Conservation (phyloP, 2,797 vertebrate species). For the Distichodus sexfasciatus region DNA sequence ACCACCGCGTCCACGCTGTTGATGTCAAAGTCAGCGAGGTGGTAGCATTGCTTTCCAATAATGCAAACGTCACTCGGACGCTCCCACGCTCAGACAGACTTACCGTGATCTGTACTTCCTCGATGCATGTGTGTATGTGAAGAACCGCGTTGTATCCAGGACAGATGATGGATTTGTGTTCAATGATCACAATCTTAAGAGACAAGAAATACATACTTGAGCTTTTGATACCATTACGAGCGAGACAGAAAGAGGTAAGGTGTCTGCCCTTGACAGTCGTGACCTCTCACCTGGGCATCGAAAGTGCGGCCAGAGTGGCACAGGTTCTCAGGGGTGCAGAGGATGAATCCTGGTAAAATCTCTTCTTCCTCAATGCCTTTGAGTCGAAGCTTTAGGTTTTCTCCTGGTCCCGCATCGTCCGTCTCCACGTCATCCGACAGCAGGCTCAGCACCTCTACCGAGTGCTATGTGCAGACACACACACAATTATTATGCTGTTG, state of each 20-base stretch:
- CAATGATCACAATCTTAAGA: constrained; percentile 92
- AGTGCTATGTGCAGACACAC: constrained; percentile 73
- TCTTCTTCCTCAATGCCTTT: constrained; percentile 98
- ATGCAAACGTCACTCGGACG: background rate
- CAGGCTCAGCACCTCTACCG: constrained; percentile 92
- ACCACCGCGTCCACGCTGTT: too few relatives aligned
- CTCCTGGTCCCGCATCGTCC: constrained; percentile 87
- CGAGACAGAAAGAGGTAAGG: background rate
- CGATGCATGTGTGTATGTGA: constrained; percentile 97
- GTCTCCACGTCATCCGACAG: constrained; percentile 96
- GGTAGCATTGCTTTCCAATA: too few relatives aligned
- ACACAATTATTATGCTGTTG: background rate
- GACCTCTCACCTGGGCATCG: constrained; percentile 87
- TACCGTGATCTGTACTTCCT: constrained; percentile 96
- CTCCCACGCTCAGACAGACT: constrained; percentile 22
- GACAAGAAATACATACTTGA: constrained; percentile 3
- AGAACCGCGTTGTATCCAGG: constrained; percentile 96
- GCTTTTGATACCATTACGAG: too few relatives aligned
- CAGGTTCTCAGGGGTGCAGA: constrained; percentile 91
- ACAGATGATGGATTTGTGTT: constrained; percentile 99
- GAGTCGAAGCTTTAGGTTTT: constrained; percentile 94
- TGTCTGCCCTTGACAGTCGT: too few relatives aligned
- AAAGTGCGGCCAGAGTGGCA: constrained; percentile 97
- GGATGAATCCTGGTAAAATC: constrained; percentile 95
- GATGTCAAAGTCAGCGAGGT: too few relatives aligned